Evolutionary conservation across 2,888 invertebrate species (phyloP).

Genomic region (Petrolisthes manimaculis): DNA sequence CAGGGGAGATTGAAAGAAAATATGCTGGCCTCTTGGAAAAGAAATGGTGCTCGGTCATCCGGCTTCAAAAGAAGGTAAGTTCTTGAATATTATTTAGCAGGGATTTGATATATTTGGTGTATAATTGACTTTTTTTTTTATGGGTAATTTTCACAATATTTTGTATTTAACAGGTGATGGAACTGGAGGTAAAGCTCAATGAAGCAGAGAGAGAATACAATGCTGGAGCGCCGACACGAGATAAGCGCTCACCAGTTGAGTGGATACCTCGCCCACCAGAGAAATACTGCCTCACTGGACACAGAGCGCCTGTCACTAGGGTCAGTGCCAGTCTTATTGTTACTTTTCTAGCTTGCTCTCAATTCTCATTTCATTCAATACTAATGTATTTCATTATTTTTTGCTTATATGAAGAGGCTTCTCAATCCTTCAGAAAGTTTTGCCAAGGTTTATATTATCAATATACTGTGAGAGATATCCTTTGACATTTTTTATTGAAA

Average conservation of each 20-base stretch:
- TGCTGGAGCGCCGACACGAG: constrained; percentile 95
- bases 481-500: too few relatives aligned
- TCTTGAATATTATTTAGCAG: not conserved
- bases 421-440: too few relatives aligned
- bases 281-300: constrained; percentile 93
- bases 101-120: not conserved
- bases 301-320: constrained; percentile 95
- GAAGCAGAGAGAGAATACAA: constrained; percentile 97
- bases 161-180: constrained; percentile 82
- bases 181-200: constrained; percentile 95
- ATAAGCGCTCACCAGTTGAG: constrained; percentile 95
- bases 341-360: not conserved
- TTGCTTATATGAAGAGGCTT: too few relatives aligned
- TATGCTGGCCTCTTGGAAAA: constrained; percentile 97
- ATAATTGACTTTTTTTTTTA: not conserved
- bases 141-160: not conserved
- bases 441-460: too few relatives aligned
- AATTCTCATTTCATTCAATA: not conserved
- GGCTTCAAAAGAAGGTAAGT: constrained; percentile 94
- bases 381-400: too few relatives aligned
- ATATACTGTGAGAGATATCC: too few relatives aligned
- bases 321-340: constrained; percentile 71
- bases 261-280: constrained; percentile 99
- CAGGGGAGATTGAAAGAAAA: constrained; percentile 94
- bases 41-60: constrained; percentile 99